phyloP scores from a whole-genome alignment of 2,797 vertebrate genomes.

The Pygocentrus nattereri region DNA sequence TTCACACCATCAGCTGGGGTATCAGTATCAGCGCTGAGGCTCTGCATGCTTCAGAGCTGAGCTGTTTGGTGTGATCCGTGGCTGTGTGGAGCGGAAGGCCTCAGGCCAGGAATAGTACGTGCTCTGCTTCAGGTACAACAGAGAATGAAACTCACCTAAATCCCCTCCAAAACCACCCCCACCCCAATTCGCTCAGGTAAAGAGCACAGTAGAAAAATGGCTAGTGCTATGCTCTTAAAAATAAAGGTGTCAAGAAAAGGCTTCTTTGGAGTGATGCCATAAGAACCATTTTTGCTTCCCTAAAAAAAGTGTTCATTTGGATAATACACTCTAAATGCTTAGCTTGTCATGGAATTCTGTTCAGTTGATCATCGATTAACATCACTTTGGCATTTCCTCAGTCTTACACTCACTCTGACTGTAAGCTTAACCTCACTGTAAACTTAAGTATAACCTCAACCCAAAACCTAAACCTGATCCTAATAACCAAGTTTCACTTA shows the following conservation, averaged over 20 bases:
- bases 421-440: too few relatives aligned
- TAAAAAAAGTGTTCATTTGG: background rate
- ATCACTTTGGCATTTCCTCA: background rate
- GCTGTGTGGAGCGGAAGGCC: slow-evolving; percentile 74
- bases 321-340: background rate
- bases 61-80: slow-evolving; percentile 79
- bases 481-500: too few relatives aligned
- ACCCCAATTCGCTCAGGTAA: slow-evolving; percentile 47
- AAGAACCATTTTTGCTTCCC: background rate
- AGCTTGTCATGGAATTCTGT: background rate
- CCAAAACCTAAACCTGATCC: too few relatives aligned
- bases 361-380: background rate
- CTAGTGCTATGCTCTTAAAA: slow-evolving; percentile 15
- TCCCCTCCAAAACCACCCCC: slow-evolving; percentile 21
- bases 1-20: slow-evolving; percentile 56
- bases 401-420: too few relatives aligned
- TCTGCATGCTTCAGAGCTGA: slow-evolving; percentile 80
- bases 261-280: background rate
- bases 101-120: slow-evolving; percentile 74
- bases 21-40: slow-evolving; percentile 55
- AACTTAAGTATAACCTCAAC: too few relatives aligned
- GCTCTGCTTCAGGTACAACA: slow-evolving; percentile 64
- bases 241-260: background rate
- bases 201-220: slow-evolving; percentile 48
- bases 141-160: slow-evolving; percentile 62